phyloP scores from a whole-genome alignment of 2,888 invertebrate genomes.

The Harpalus rubripes region DNA sequence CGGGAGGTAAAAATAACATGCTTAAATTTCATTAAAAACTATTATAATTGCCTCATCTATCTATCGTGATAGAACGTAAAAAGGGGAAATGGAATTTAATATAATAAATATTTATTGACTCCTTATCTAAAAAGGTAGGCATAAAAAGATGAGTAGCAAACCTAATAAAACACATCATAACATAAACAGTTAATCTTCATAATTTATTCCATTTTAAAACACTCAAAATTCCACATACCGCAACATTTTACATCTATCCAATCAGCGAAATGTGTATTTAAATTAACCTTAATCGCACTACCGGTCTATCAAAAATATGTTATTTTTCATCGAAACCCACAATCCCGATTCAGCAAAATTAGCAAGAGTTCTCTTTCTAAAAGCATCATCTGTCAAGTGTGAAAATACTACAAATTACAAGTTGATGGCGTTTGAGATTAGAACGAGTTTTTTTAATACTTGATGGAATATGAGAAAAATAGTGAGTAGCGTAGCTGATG shows the following conservation, averaged over 20 bases:
- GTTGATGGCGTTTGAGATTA: neutral
- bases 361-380: constrained; percentile 4
- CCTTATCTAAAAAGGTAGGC: neutral
- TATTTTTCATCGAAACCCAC: constrained; percentile 33
- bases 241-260: constrained; percentile 24
- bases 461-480: neutral
- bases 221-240: constrained; percentile 25
- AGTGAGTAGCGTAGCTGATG: neutral
- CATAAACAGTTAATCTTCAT: constrained; percentile 17
- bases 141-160: constrained; percentile 23
- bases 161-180: constrained; percentile 16
- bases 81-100: no score
- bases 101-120: neutral
- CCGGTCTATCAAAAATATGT: constrained; percentile 4
- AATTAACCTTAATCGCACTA: constrained; percentile 26
- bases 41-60: no score
- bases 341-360: constrained; percentile 19
- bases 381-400: constrained; percentile 27
- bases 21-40: no score
- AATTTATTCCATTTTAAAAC: constrained; percentile 36
- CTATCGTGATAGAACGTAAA: no score
- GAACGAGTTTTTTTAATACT: neutral
- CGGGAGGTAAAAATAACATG: no score
- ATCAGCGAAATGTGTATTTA: constrained; percentile 15
- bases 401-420: constrained; percentile 39